phyloP scores from a whole-genome alignment of 1,140 invertebrate species.

The Eurosta solidaginis region DNA sequence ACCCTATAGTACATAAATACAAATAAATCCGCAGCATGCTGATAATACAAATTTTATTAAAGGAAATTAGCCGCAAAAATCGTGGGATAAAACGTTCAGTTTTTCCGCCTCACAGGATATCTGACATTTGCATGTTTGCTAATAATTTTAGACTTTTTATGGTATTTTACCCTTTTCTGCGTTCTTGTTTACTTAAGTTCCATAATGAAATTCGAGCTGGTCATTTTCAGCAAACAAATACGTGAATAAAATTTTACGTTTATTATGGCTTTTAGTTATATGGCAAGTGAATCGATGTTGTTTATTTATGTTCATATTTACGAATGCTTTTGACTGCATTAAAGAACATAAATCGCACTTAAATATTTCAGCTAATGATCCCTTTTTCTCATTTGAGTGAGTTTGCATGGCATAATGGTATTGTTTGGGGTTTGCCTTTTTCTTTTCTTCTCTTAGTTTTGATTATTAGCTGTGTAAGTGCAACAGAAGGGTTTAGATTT shows the following conservation, averaged over 20 bases:
- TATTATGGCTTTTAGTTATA: neutral
- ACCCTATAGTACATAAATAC: too few species aligned
- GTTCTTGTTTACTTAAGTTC: neutral
- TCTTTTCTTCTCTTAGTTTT: neutral
- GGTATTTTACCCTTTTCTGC: neutral
- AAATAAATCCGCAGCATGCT: too few species aligned
- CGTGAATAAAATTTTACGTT: neutral
- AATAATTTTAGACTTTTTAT: neutral
- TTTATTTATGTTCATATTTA: neutral
- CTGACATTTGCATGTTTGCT: neutral
- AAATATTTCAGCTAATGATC: neutral
- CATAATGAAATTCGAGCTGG: neutral
- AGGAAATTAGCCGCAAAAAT: too few species aligned
- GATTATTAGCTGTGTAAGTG: neutral
- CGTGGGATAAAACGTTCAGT: neutral
- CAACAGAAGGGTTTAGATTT: neutral
- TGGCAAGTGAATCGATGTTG: neutral
- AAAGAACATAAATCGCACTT: neutral
- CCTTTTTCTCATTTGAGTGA: neutral
- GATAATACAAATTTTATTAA: too few species aligned
- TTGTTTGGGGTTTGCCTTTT: neutral
- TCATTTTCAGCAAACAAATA: neutral
- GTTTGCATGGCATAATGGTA: neutral
- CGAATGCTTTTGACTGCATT: slow-evolving; percentile 5
- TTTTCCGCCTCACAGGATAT: too few species aligned